Evolutionary conservation across 2,113 vertebrate species (phyloP), one percentile per base, ranked within the genome.

Genomic region (Pungitius pungitius): DNA sequence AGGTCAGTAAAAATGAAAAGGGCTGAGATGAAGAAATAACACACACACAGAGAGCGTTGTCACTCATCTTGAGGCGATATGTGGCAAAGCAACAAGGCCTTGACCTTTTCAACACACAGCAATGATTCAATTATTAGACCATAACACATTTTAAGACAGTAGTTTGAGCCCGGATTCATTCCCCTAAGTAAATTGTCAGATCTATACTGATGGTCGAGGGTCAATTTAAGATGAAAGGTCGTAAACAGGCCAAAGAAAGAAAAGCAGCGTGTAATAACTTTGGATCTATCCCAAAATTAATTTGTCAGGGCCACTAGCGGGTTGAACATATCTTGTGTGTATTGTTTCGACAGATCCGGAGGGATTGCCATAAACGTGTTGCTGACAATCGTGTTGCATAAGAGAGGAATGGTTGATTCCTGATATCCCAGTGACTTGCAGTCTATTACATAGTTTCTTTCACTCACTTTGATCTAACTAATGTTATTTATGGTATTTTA

Each of bases 111-210:
- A 70, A 54, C 22, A 37, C 59, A 58, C 67, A 62, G 24, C 20
- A 69, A 76, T 61, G 71, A 56, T 65, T 77, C 74, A 77, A 54
- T 85, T 70, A 84, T 63, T 24, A 39, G 55, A 70, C 54, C 75
- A 39, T 1, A 71, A 75, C 22, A 74, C 39, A 35, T 54, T 54
- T 51, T 37, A 0, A 67, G 69, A 59, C 24, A 30, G 40, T 22
- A n/a, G 47, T 75, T 64, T 76, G 68, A 72, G 73, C 51, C 63
- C 43, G 47, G 72, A 58, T 77, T 56, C 40, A 76, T 68, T 66
- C 30, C 6, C 6, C 66, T 70, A 66, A 65, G 76, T 59, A 39
- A 61, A 59, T 10, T 64, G 47, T 74, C 42, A 12, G 9, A n/a
- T 58, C 7, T 47, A 40, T 63, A 43, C 24, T 54, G 33, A 73